phyloP scores from a whole-genome alignment of 2,113 vertebrate genomes.

The Odontophorus gujanensis region DNA sequence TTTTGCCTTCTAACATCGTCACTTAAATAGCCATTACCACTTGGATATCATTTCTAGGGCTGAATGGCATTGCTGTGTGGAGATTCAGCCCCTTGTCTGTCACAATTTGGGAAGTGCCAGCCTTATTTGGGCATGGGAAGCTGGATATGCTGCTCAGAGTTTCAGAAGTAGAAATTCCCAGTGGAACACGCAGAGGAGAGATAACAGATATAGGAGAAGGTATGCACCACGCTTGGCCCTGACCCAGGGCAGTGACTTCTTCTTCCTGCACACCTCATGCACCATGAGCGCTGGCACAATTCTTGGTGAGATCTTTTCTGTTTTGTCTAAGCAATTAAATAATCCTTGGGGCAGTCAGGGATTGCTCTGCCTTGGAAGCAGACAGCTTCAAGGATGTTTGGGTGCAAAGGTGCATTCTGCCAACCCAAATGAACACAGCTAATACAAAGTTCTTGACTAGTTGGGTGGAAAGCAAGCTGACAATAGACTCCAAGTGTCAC shows the following conservation, averaged over 20 bases:
- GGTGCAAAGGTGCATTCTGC: not conserved
- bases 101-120: not conserved
- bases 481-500: not conserved
- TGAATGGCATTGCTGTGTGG: not conserved
- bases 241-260: not conserved
- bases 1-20: not conserved
- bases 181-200: not conserved
- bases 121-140: not conserved
- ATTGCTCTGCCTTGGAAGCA: not conserved
- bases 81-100: not conserved
- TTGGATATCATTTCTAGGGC: not conserved
- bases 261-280: not conserved
- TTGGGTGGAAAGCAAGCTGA: not conserved
- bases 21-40: not conserved
- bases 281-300: rapidly evolving
- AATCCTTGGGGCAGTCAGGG: not conserved
- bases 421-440: not conserved
- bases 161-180: not conserved
- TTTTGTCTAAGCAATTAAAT: not conserved
- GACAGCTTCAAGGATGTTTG: not conserved
- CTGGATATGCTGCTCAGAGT: not conserved
- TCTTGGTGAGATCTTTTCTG: not conserved
- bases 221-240: not conserved
- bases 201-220: not conserved
- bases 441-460: not conserved